These are phyloP conservation scores for Amazona ochrocephala DNA, from an alignment of 2,797 vertebrate species.

Conservation along the genomic window DNA sequence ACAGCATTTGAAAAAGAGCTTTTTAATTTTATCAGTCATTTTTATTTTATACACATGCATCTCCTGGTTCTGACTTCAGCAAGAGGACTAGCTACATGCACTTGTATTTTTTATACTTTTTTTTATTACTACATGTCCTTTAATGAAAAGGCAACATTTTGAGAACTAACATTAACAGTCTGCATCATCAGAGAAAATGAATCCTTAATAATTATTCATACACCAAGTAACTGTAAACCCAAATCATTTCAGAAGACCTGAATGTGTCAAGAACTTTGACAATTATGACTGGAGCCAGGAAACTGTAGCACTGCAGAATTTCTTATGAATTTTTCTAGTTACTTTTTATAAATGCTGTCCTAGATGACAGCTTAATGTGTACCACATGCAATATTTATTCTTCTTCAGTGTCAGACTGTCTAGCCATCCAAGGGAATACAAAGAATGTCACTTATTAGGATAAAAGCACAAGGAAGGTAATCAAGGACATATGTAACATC, in stretches of 20 bases:
- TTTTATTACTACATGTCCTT: conserved; percentile 26
- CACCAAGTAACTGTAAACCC: conserved; percentile 76
- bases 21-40: neutral
- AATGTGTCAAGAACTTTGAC: conserved; percentile 96
- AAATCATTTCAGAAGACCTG: conserved; percentile 80
- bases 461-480: conserved; percentile 99
- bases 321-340: conserved; percentile 96
- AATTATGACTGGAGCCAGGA: conserved; percentile 98
- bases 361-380: conserved; percentile 99
- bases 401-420: conserved; percentile 99
- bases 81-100: conserved; percentile 13
- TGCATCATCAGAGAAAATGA: conserved; percentile 70
- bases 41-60: conserved; percentile 34
- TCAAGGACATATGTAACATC: conserved; percentile 99
- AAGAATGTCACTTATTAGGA: conserved; percentile 99
- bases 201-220: conserved; percentile 78
- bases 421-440: conserved; percentile 98
- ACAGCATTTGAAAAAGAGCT: conserved; percentile 36
- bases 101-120: neutral
- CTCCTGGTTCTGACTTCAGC: conserved; percentile 4
- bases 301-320: conserved; percentile 91
- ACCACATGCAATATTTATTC: conserved; percentile 99
- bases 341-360: conserved; percentile 88
- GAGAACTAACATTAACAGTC: conserved; percentile 65
- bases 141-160: conserved; percentile 66